Conservation (phyloP, 1,140 invertebrate species). For the Wasmannia auropunctata region DNA sequence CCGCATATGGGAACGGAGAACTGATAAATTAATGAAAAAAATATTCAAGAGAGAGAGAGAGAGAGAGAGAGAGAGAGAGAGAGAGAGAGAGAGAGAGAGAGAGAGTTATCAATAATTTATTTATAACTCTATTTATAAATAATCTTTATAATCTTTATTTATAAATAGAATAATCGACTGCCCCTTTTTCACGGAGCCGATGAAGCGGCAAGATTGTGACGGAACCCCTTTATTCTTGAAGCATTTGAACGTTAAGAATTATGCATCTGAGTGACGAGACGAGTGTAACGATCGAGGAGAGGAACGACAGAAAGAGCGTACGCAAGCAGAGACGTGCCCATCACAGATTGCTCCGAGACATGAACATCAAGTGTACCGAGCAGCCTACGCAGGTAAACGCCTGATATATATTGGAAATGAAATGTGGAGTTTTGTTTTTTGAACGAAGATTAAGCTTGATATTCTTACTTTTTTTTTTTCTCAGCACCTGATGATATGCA, state of each 20-base stretch:
- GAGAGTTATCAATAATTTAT: neutral
- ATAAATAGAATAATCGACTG: neutral
- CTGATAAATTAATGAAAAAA: neutral
- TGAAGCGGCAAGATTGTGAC: neutral
- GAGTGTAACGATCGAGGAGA: neutral
- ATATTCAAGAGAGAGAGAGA: too few species aligned
- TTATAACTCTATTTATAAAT: neutral
- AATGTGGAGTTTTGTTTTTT: neutral
- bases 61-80: too few species aligned
- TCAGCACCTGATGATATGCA: constrained; percentile 88
- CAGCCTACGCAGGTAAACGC: constrained; percentile 81
- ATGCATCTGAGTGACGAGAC: constrained; percentile 19
- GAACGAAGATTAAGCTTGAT: constrained; percentile 73
- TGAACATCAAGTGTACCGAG: constrained; percentile 80
- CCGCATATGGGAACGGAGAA: neutral
- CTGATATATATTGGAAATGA: neutral
- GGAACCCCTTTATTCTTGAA: neutral
- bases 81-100: too few species aligned
- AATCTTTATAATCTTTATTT: neutral
- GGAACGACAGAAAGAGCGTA: constrained; percentile 75
- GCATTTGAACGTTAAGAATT: neutral
- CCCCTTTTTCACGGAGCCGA: neutral
- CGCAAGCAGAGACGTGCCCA: constrained; percentile 84
- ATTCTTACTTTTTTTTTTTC: too few species aligned
- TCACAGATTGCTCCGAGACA: constrained; percentile 83